Conservation (phyloP, 1,140 invertebrate genomes). For the Drosophila setifemur region DNA sequence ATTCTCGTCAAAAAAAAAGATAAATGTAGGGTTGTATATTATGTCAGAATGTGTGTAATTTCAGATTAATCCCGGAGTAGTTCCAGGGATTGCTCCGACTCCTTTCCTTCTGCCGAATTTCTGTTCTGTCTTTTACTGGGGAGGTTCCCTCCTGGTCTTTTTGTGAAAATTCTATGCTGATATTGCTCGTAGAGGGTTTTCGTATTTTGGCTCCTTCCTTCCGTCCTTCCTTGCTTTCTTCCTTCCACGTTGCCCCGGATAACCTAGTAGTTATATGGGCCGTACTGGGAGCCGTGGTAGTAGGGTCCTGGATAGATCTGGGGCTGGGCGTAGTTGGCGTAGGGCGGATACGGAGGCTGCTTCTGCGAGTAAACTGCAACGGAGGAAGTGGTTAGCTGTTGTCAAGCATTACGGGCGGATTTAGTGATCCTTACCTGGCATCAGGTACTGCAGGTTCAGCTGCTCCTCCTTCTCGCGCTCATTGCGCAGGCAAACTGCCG, state of each 20-base stretch:
- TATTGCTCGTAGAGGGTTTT: not conserved
- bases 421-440: constrained; percentile 90
- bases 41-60: constrained; percentile 36
- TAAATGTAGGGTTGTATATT: constrained; percentile 28
- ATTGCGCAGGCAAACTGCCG: constrained; percentile 95
- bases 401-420: not conserved
- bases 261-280: constrained; percentile 92
- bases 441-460: constrained; percentile 98
- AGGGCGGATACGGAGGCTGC: constrained; percentile 91
- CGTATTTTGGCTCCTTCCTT: not conserved
- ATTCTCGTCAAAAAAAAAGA: constrained; percentile 62
- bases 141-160: constrained; percentile 18
- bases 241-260: constrained; percentile 10
- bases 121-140: too few species aligned
- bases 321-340: constrained; percentile 92
- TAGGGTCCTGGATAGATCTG: constrained; percentile 93
- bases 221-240: not conserved
- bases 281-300: constrained; percentile 95
- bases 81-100: too few species aligned
- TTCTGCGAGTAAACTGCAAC: constrained; percentile 94
- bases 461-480: constrained; percentile 96
- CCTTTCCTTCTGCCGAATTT: too few species aligned
- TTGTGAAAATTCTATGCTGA: constrained; percentile 39
- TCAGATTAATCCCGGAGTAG: too few species aligned
- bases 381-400: not conserved